A percentile compares a stretch with the other conserved stretches of the same genome.
These are phyloP conservation scores for Catharus minimus DNA, from an alignment of 2,113 vertebrate species.

Conservation along the genomic window DNA sequence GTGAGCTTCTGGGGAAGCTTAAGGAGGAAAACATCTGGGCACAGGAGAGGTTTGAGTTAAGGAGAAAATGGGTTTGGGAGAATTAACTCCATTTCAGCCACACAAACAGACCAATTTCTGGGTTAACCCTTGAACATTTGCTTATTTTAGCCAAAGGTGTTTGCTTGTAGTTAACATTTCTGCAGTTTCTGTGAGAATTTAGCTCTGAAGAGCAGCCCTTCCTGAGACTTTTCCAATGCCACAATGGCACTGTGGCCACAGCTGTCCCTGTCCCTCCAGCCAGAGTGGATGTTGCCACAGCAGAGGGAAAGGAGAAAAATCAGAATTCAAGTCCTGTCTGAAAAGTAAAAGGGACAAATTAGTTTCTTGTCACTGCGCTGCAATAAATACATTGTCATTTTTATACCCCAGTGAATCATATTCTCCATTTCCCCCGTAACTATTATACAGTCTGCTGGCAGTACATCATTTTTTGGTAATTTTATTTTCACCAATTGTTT, in stretches of 20 bases:
- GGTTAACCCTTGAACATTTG: neutral
- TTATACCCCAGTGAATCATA: conserved; percentile 82
- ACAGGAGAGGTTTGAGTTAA: neutral
- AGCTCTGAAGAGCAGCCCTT: neutral
- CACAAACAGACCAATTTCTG: neutral
- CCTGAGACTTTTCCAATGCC: neutral
- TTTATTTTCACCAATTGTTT: conserved; percentile 88
- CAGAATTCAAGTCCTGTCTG: conserved; percentile 76
- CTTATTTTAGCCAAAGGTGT: neutral
- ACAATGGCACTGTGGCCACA: neutral
- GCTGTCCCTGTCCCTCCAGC: neutral
- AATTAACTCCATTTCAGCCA: neutral
- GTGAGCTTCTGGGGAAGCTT: neutral
- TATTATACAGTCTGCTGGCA: conserved; percentile 86
- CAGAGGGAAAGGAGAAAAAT: conserved; percentile 60
- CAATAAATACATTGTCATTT: conserved; percentile 87
- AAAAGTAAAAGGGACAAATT: conserved; percentile 85
- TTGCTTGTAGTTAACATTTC: neutral
- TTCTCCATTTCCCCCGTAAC: conserved; percentile 84
- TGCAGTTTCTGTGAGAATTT: neutral
- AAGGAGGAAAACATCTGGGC: neutral
- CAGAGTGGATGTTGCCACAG: neutral
- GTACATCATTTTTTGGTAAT: conserved; percentile 87
- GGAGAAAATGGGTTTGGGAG: neutral
- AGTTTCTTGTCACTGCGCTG: conserved; percentile 79